These are phyloP conservation scores for Bubalus kerabau DNA, from an alignment of 2,113 vertebrate species.

Conservation along the genomic window DNA sequence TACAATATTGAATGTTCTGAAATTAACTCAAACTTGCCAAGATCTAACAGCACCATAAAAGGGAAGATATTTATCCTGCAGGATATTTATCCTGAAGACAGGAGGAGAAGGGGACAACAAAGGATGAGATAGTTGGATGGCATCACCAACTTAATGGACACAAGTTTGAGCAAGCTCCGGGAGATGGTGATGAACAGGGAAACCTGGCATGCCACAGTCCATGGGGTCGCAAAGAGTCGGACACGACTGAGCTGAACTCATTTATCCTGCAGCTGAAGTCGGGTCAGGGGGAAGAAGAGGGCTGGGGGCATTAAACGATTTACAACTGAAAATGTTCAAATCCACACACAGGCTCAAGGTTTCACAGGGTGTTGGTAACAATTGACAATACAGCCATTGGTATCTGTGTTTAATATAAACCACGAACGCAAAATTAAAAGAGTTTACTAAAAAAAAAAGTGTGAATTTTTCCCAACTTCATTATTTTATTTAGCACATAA, in stretches of 20 bases:
- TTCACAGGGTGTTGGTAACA: background rate
- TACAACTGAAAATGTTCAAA: slow-evolving; percentile 44
- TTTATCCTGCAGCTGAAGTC: slow-evolving; percentile 1
- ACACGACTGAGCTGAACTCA: background rate
- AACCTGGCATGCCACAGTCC: background rate
- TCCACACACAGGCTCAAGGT: slow-evolving; percentile 8
- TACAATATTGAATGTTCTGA: slow-evolving; percentile 28
- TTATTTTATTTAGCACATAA: slow-evolving; percentile 30
- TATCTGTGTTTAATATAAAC: slow-evolving; percentile 4
- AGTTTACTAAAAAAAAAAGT: background rate
- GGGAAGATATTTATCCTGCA: slow-evolving; percentile 58
- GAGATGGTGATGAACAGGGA: background rate
- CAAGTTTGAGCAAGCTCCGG: background rate
- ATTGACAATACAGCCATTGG: background rate
- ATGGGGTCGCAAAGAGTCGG: background rate
- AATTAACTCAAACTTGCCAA: slow-evolving; percentile 60
- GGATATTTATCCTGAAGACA: slow-evolving; percentile 23
- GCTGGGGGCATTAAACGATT: background rate
- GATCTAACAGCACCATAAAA: slow-evolving; percentile 54
- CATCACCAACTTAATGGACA: background rate
- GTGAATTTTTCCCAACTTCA: slow-evolving; percentile 9
- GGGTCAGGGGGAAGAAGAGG: background rate
- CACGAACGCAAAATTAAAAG: slow-evolving; percentile 8
- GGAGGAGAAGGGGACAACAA: background rate
- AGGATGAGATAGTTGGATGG: background rate